phyloP scores from a whole-genome alignment of 2,888 invertebrate genomes.

The Rhagonycha fulva region DNA sequence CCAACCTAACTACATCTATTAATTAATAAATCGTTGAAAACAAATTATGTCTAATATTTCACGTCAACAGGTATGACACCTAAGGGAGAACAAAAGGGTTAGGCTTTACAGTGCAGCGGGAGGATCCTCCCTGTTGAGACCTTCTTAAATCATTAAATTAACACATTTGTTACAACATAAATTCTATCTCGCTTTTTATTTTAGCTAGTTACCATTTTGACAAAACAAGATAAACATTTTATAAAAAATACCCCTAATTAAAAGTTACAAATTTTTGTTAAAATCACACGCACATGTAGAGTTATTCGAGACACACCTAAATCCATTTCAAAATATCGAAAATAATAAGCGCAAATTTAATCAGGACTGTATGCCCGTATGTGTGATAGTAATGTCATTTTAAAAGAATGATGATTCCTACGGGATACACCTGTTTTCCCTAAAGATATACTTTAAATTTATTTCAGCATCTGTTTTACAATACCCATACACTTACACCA shows the following conservation, averaged over 20 bases:
- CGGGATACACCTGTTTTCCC: constrained; percentile 50
- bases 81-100: constrained; percentile 38
- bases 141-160: constrained; percentile 37
- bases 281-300: constrained; percentile 48
- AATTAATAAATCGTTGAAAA: constrained; percentile 54
- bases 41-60: constrained; percentile 42
- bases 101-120: constrained; percentile 28
- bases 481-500: constrained; percentile 5
- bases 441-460: constrained; percentile 52
- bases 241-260: constrained; percentile 15
- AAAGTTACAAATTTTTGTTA: constrained; percentile 18
- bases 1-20: constrained; percentile 35
- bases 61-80: constrained; percentile 40
- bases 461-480: constrained; percentile 35
- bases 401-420: constrained; percentile 55
- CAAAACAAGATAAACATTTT: constrained; percentile 3
- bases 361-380: constrained; percentile 51
- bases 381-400: constrained; percentile 55
- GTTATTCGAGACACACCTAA: constrained; percentile 39
- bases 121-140: constrained; percentile 34
- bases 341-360: constrained; percentile 53
- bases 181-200: constrained; percentile 18
- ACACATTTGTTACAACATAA: constrained; percentile 27
- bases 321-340: constrained; percentile 47
- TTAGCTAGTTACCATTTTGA: neutral